Base-by-base conservation (phyloP, 2,888 invertebrate species). In the Marasmarcha lunaedactyla region DNA sequence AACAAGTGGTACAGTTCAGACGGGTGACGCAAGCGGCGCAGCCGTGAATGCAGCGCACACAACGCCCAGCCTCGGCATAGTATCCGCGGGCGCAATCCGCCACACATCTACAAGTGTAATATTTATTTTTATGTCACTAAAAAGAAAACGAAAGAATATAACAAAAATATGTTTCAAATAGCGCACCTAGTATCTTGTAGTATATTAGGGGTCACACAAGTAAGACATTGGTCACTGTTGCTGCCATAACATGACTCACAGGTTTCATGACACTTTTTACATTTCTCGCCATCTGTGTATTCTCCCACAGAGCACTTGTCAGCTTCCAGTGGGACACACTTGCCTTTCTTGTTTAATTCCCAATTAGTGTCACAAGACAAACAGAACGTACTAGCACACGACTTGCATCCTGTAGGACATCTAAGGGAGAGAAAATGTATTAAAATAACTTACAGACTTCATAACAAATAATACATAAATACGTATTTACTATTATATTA, bases 181-280 rank as follows among this genome's bases (percentile, higher is more conserved):
- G 4, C 2, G 11, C 50, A 81, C 83, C 54, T 71, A 46, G 77
- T 63, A 42, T 89, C 88, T 62, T 93, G 90, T 14, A 93, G 83
- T 36, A 92, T 83, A 38, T 92, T 81, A 14, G 93, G 89, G 38
- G 87, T 86, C n/a, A 86, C 86, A 54, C 93, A 94, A 25, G 92
- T 89, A 15, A 93, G 72, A 64, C 94, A 94, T 41, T 89, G 87
- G 33, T 85, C 84, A 25, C 89, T 89, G n/a, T 88, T 87, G 2
- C 89, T 86, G 0, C 93, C 94, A 45, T 88, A 90, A 63, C 95
- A 95, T n/a, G 90, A 89, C 47, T 91, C 91, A 56, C 95, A 95
- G 1, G 90, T 89, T 1, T 86, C 85, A 59, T 93, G 90, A 58
- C 95, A 95, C 2, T 86, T 84, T 45, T 87, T 87, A 64, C 95